These are phyloP conservation scores for Galendromus occidentalis DNA, from an alignment of 1,140 invertebrate species.

Conservation along the genomic window DNA sequence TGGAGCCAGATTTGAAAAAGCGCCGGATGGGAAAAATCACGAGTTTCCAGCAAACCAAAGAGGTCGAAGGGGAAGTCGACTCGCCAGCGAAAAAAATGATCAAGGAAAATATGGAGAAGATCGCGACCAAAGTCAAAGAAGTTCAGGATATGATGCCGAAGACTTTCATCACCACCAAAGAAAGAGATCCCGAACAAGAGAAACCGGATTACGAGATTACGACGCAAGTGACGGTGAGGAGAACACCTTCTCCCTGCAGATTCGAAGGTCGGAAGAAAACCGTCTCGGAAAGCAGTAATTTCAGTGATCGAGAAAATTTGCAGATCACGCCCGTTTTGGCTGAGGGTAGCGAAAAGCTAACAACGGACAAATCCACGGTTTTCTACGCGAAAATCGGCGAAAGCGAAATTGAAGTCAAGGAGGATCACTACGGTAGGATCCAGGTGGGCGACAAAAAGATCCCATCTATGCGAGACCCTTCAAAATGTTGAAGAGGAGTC, in stretches of 20 bases:
- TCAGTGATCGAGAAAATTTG: neutral
- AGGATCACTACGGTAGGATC: slow-evolving; percentile 4
- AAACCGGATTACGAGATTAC: neutral
- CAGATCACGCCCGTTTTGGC: neutral
- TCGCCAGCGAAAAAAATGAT: neutral
- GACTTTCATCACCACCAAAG: neutral
- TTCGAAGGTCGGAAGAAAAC: neutral
- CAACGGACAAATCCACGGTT: neutral
- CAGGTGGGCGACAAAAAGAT: slow-evolving; percentile 3
- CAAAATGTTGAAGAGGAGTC: neutral
- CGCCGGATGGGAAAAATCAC: slow-evolving; percentile 3
- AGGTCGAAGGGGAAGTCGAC: neutral
- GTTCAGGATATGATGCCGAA: slow-evolving; percentile 8
- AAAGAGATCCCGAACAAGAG: neutral
- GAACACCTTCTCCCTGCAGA: neutral
- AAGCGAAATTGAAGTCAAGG: slow-evolving; percentile 2
- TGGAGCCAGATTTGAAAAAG: slow-evolving; percentile 6
- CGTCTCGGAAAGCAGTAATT: neutral
- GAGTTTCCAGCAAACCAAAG: slow-evolving; percentile 4
- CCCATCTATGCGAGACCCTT: neutral
- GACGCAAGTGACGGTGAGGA: neutral
- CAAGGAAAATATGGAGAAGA: neutral
- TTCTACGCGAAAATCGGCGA: slow-evolving; percentile 10
- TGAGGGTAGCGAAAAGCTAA: neutral
- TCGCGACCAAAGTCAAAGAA: neutral